Conservation (phyloP, 2,797 vertebrate species). For the Acropternis orthonyx region DNA sequence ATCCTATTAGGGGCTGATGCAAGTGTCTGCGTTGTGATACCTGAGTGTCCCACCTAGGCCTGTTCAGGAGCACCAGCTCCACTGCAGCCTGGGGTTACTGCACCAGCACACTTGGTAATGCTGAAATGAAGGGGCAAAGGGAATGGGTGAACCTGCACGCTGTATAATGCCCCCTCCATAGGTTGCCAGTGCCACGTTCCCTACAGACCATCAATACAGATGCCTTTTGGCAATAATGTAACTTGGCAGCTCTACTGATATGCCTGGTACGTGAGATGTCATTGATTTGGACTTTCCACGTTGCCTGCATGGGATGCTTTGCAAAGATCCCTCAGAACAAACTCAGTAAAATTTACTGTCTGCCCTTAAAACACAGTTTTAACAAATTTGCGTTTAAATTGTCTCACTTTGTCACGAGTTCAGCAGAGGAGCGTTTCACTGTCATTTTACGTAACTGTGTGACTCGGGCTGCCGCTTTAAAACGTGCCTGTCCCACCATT, state of each 20-base stretch:
- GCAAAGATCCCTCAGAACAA: background rate
- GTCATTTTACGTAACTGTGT: background rate
- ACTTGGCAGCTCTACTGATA: background rate
- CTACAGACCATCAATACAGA: too few relatives aligned
- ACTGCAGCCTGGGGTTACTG: background rate
- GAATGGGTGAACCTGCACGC: fast-evolving
- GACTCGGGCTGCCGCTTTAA: background rate
- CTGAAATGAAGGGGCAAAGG: background rate
- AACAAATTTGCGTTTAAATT: too few relatives aligned
- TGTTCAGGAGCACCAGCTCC: background rate
- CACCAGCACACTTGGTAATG: background rate
- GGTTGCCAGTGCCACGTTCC: background rate
- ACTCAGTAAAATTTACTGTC: background rate
- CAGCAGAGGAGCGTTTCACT: background rate
- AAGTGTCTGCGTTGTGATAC: background rate
- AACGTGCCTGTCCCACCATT: background rate
- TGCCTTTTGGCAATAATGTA: background rate
- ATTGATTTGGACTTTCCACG: background rate
- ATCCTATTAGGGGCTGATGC: background rate
- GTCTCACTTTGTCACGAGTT: background rate
- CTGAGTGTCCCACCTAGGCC: background rate
- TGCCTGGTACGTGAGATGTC: fast-evolving
- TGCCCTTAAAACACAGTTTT: background rate
- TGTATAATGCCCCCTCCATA: too few relatives aligned
- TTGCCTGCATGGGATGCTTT: background rate